These are phyloP conservation scores for Gavialis gangeticus DNA, from an alignment of 2,113 vertebrate species.

Conservation along the genomic window DNA sequence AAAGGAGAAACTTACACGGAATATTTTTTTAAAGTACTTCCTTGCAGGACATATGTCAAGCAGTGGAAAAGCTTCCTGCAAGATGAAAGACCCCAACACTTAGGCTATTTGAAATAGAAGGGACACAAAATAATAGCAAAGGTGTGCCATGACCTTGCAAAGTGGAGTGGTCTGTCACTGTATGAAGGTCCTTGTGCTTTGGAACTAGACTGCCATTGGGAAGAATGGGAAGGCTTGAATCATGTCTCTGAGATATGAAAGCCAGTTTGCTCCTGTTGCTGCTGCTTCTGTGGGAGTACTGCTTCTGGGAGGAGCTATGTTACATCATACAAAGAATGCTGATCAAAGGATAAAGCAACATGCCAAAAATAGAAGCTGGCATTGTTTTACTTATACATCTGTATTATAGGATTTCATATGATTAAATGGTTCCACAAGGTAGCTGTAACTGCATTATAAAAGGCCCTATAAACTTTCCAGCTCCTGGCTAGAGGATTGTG, in stretches of 20 bases:
- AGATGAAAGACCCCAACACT: no score
- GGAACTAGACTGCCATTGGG: not conserved
- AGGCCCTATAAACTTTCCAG: slow-evolving; percentile 61
- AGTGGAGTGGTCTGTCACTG: not conserved
- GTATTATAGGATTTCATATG: slow-evolving; percentile 50
- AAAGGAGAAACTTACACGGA: no score
- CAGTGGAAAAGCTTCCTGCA: no score
- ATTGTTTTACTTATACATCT: slow-evolving; percentile 49
- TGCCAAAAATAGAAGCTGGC: slow-evolving; percentile 44
- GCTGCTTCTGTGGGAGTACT: not conserved
- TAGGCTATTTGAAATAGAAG: no score
- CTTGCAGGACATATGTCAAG: no score
- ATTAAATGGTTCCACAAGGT: slow-evolving; percentile 70
- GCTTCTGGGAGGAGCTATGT: accelerated
- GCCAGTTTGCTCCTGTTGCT: not conserved
- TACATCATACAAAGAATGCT: accelerated
- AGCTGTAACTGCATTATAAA: slow-evolving; percentile 55
- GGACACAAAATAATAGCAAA: no score
- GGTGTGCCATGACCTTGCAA: no score
- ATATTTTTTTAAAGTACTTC: no score
- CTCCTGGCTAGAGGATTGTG: slow-evolving; percentile 58
- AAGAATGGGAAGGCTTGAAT: not conserved
- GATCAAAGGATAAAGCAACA: not conserved
- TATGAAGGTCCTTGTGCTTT: not conserved
- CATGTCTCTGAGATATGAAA: not conserved